Evolutionary conservation across 2,113 vertebrate genomes (phyloP).

Genomic region (Nycticorax nycticorax): DNA sequence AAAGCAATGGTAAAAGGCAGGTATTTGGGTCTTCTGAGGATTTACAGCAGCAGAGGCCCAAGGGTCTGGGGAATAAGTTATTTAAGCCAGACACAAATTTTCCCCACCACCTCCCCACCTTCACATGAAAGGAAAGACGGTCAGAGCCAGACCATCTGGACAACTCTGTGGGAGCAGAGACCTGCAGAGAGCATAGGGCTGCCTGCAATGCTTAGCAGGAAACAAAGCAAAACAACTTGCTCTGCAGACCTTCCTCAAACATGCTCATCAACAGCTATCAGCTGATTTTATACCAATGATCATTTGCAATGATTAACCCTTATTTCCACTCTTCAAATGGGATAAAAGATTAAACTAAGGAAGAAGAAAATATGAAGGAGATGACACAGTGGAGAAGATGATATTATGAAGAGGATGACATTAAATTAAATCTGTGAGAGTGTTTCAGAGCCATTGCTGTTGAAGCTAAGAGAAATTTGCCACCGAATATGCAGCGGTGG

Average conservation of each 20-base stretch:
- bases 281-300: neutral
- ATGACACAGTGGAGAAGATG: neutral
- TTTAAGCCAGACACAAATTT: slow-evolving; percentile 1
- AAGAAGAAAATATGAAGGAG: neutral
- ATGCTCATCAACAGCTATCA: neutral
- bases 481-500: neutral
- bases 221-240: slow-evolving; percentile 19
- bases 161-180: slow-evolving; percentile 12
- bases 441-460: neutral
- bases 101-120: slow-evolving; percentile 1
- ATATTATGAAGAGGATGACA: too few species aligned
- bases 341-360: neutral
- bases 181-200: slow-evolving; percentile 21
- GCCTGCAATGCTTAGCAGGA: neutral
- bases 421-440: neutral
- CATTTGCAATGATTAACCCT: neutral
- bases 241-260: neutral
- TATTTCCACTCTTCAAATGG: neutral
- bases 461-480: neutral
- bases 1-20: neutral
- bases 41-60: neutral
- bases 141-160: slow-evolving; percentile 52
- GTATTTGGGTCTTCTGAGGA: neutral
- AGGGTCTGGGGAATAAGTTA: neutral
- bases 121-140: slow-evolving; percentile 13